Evolutionary conservation across 2,113 vertebrate genomes (phyloP), one percentile per base, ranked within the genome.

Genomic region (Poicephalus meyeri): DNA sequence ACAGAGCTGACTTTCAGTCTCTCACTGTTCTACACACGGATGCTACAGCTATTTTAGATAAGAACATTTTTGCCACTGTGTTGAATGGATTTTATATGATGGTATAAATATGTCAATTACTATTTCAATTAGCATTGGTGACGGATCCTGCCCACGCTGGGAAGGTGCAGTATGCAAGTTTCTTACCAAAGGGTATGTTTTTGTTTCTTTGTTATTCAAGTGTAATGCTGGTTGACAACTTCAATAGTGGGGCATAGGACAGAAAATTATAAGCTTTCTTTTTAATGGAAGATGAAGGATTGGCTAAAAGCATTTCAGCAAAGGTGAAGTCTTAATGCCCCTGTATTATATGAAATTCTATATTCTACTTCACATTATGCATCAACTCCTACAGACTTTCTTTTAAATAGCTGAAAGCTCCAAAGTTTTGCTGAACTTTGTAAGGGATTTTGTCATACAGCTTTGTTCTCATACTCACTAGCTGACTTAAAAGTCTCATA

Each of bases 131-230:
- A 97, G 93, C 92, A 91, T 42, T 93, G 11, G 21, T 97, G 96
- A 96, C 94, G 96, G 97, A 97, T 94, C 91, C 92, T 96, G 92
- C 96, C 95, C 94, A 80, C 49, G 58, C 94, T 91, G 96, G 91
- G 86, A 95, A 93, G 93, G 50, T 96, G 91, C 92, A 94, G 79
- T 24, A 4, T 6, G 63, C 18, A 28, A 84, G 91, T 53, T 92
- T 93, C 95, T 91, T 94, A 88, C 84, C 79, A 71, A 96, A 95
- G 83, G 61, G 35, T 81, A 88, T 68, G 89, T 31, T 81, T 93
- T 96, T 92, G 72, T 97, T 96, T 70, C 93, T 90, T 94, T 93
- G 60, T 85, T 82, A 82, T 82, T 93, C 63, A 24, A 71, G 56
- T 85, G 65, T 55, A 88, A 87, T 56, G 44, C n/a, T 37, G 35